Evolutionary conservation across 2,888 invertebrate genomes (phyloP).

Genomic region (Temnothorax ravouxi): DNA sequence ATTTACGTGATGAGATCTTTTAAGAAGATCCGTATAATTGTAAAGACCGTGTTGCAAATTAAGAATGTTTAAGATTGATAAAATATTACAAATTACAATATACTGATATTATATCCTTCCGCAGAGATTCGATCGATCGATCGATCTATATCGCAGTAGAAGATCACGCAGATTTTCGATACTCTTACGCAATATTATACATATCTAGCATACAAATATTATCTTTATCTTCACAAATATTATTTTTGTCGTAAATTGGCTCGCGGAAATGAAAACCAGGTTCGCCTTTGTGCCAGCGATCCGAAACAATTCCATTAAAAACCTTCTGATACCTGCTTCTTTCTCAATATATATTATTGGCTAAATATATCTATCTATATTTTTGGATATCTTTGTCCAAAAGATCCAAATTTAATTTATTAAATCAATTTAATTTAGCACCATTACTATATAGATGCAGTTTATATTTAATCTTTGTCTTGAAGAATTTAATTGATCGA

Average conservation of each 20-base stretch:
- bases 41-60: background rate
- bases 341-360: background rate
- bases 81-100: background rate
- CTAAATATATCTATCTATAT: constrained; percentile 5
- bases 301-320: background rate
- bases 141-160: background rate
- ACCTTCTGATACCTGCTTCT: background rate
- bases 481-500: constrained; percentile 20
- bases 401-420: background rate
- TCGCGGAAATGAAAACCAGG: constrained; percentile 15
- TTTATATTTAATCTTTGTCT: constrained; percentile 5
- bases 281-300: background rate
- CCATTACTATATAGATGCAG: background rate
- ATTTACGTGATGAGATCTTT: background rate
- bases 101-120: background rate
- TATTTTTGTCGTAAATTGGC: constrained; percentile 35
- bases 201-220: constrained; percentile 33
- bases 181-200: background rate
- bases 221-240: constrained; percentile 49
- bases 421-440: background rate
- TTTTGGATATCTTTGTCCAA: background rate
- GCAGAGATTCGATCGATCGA: constrained; percentile 22
- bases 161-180: constrained; percentile 5
- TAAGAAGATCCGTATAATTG: background rate
- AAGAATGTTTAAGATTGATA: background rate